Conservation (phyloP, 2,113 vertebrate genomes). For the Menura novaehollandiae region DNA sequence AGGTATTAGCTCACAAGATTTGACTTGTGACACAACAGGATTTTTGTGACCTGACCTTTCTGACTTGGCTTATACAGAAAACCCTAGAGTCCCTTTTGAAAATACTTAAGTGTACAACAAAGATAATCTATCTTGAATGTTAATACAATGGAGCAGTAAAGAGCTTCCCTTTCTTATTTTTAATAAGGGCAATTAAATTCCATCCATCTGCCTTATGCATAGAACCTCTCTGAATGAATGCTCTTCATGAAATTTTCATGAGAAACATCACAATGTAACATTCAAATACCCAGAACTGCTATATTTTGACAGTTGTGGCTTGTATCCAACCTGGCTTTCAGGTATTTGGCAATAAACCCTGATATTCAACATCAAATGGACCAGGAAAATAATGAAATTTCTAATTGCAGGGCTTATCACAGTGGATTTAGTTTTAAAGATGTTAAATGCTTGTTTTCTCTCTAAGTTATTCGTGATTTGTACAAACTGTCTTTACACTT, state of each 20-base stretch:
- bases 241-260: conserved; percentile 76
- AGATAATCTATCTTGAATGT: conserved; percentile 62
- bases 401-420: conserved; percentile 67
- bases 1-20: not conserved
- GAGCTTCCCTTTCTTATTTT: conserved; percentile 61
- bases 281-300: conserved; percentile 61
- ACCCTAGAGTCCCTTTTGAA: not conserved
- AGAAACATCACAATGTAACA: conserved; percentile 72
- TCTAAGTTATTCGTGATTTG: conserved; percentile 54
- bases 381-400: conserved; percentile 64
- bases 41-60: conserved; percentile 48
- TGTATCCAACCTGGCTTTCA: conserved; percentile 82
- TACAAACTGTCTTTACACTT: conserved; percentile 36
- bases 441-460: conserved; percentile 32
- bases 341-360: conserved; percentile 82
- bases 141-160: conserved; percentile 54
- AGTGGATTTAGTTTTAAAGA: conserved; percentile 54
- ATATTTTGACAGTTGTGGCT: conserved; percentile 71
- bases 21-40: conserved; percentile 24
- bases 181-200: conserved; percentile 79
- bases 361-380: conserved; percentile 69
- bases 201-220: conserved; percentile 34
- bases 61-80: conserved; percentile 14
- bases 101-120: conserved; percentile 48
- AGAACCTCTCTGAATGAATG: conserved; percentile 62